phyloP scores from a whole-genome alignment of 1,140 invertebrate genomes.

The Phymastichus coffea region DNA sequence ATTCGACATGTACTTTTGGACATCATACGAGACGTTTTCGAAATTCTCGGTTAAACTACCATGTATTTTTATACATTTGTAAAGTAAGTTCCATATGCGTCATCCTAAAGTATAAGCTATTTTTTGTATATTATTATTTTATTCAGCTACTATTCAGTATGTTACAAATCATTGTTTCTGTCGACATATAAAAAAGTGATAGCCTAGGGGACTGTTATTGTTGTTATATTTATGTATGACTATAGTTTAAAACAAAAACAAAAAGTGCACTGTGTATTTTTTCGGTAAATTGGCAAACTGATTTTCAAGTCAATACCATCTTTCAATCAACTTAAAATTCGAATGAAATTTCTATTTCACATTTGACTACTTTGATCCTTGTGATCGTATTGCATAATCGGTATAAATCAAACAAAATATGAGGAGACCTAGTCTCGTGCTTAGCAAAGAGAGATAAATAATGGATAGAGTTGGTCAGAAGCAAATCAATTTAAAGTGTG shows the following conservation, averaged over 20 bases:
- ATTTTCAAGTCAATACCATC: background rate
- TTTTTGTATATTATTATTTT: conserved; percentile 51
- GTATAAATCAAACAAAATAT: conserved; percentile 3
- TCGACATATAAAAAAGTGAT: conserved; percentile 7
- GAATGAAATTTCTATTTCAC: conserved; percentile 2
- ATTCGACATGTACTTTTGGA: conserved; percentile 52
- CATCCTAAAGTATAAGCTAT: conserved; percentile 46
- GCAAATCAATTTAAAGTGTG: conserved; percentile 36
- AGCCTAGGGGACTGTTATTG: conserved; percentile 40
- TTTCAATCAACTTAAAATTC: conserved; percentile 20
- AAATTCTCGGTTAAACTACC: background rate
- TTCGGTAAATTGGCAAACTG: conserved; percentile 5
- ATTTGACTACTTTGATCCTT: conserved; percentile 5
- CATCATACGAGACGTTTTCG: conserved; percentile 30
- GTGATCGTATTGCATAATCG: conserved; percentile 18
- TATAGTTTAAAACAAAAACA: conserved; percentile 48
- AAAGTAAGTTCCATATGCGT: no score
- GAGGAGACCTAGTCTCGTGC: conserved; percentile 20
- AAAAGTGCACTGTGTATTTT: conserved; percentile 44
- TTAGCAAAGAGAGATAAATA: conserved; percentile 20
- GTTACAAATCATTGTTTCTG: conserved; percentile 19
- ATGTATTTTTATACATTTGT: conserved; percentile 7
- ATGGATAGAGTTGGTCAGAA: conserved; percentile 6
- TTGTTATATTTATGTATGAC: conserved; percentile 51
- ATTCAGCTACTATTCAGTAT: conserved; percentile 21